Conservation (phyloP, 2,888 invertebrate genomes). For the Byasa hedistus region DNA sequence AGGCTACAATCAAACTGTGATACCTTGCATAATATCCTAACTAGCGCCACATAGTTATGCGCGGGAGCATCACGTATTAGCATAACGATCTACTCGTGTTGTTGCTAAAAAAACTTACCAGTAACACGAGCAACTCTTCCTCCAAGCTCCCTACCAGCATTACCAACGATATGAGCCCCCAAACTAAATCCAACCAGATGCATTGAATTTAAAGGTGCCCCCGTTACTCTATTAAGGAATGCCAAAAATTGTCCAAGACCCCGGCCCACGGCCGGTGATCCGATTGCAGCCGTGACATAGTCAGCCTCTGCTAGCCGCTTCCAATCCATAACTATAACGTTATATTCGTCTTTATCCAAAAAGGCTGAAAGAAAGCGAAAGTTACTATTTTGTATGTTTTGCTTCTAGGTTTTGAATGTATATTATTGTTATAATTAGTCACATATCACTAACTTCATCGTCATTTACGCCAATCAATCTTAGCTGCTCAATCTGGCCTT, state of each 20-base stretch:
- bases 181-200: constrained; percentile 73
- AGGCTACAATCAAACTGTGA: too few relatives aligned
- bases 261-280: constrained; percentile 61
- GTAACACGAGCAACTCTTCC: constrained; percentile 62
- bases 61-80: too few relatives aligned
- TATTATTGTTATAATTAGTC: too few relatives aligned
- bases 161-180: constrained; percentile 70
- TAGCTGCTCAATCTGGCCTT: too few relatives aligned
- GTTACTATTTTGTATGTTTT: background rate
- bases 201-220: constrained; percentile 49
- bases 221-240: constrained; percentile 51
- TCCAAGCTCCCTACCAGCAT: constrained; percentile 57
- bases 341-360: constrained; percentile 51
- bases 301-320: constrained; percentile 49
- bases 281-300: constrained; percentile 54
- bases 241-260: constrained; percentile 65
- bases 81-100: too few relatives aligned
- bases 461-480: too few relatives aligned
- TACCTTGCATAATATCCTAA: too few relatives aligned
- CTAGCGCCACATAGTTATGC: too few relatives aligned
- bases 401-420: too few relatives aligned
- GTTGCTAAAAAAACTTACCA: constrained; percentile 42
- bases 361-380: constrained; percentile 45
- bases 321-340: constrained; percentile 69
- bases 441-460: too few relatives aligned